These are phyloP conservation scores for Mylabris phalerata DNA, from an alignment of 1,140 invertebrate genomes.

Conservation along the genomic window DNA sequence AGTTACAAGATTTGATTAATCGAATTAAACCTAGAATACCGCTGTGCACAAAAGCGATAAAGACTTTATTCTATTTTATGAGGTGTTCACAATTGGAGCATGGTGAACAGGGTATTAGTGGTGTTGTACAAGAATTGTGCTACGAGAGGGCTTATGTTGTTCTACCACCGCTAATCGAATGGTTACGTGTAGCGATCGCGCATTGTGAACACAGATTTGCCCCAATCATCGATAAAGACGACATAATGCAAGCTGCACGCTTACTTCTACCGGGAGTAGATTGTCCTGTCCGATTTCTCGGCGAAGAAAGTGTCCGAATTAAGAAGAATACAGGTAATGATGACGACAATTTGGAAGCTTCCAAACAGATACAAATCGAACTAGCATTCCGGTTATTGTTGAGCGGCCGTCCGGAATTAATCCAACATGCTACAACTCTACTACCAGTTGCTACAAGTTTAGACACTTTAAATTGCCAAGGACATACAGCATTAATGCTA, in stretches of 20 bases:
- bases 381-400: conserved; percentile 74
- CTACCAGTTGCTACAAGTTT: conserved; percentile 62
- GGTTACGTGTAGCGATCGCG: conserved; percentile 73
- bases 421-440: conserved; percentile 68
- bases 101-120: conserved; percentile 38
- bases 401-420: conserved; percentile 67
- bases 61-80: conserved; percentile 85
- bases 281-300: conserved; percentile 70
- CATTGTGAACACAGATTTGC: conserved; percentile 78
- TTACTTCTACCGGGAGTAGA: conserved; percentile 80
- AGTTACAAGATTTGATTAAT: conserved; percentile 67
- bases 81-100: conserved; percentile 71
- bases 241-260: conserved; percentile 80
- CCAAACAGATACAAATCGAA: conserved; percentile 49
- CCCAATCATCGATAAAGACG: conserved; percentile 72
- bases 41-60: conserved; percentile 62
- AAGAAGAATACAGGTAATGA: conserved; percentile 35
- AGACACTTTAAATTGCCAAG: conserved; percentile 72
- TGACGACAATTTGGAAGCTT: conserved; percentile 38
- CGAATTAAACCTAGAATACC: conserved; percentile 49
- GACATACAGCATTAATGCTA: conserved; percentile 75
- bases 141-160: conserved; percentile 83
- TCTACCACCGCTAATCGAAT: conserved; percentile 79
- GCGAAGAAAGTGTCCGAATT: conserved; percentile 45
- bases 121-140: conserved; percentile 55